These are phyloP conservation scores for Chaetogeoica ovagalla DNA, from an alignment of 2,888 invertebrate species.

Conservation along the genomic window DNA sequence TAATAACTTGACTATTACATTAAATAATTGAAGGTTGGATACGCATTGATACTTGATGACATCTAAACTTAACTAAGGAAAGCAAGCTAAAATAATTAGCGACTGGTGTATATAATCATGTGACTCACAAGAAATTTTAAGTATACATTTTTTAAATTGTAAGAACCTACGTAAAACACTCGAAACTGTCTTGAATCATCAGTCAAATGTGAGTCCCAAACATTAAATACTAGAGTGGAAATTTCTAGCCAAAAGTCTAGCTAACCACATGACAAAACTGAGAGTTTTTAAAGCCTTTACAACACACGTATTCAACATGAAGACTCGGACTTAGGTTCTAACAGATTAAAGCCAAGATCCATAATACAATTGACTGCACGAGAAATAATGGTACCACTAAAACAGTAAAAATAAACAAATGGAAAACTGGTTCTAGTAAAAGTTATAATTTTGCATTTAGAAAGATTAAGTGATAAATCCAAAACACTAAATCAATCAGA, in stretches of 20 bases:
- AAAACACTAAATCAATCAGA: neutral
- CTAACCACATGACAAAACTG: neutral
- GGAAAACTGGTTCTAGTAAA: neutral
- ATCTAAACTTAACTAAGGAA: neutral
- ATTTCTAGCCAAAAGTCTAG: neutral
- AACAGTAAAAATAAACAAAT: neutral
- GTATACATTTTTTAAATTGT: neutral
- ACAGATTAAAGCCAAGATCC: neutral
- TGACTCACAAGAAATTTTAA: neutral
- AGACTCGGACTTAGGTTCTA: neutral
- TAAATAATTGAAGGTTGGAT: too few relatives aligned
- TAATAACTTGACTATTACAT: too few relatives aligned
- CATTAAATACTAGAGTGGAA: neutral
- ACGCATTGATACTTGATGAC: neutral
- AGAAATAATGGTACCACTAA: neutral
- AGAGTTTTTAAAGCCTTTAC: neutral
- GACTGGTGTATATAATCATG: slow-evolving; percentile 4
- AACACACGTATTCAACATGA: neutral
- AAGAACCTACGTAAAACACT: slow-evolving; percentile 8
- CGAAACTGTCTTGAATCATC: neutral
- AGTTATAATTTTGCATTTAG: neutral
- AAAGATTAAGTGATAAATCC: neutral
- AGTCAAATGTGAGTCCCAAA: neutral
- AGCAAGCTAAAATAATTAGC: neutral
- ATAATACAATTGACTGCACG: too few relatives aligned